Conservation (phyloP, 1,140 invertebrate genomes). For the Drosophila suzukii region DNA sequence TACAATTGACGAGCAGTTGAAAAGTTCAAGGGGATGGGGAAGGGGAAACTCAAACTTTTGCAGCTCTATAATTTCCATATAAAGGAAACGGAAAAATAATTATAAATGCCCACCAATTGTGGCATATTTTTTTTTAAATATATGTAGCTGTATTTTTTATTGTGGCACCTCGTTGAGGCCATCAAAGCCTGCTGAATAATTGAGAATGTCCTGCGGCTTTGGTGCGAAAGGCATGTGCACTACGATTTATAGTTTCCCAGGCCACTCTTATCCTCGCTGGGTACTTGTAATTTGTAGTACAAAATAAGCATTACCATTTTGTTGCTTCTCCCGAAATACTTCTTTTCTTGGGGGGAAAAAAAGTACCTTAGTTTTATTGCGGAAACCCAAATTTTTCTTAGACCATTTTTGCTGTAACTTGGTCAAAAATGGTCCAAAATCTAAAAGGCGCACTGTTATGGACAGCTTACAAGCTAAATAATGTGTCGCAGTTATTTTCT, state of each 20-base stretch:
- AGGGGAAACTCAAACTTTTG: conserved; percentile 32
- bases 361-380: no score
- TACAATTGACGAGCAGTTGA: not conserved
- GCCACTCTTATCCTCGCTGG: not conserved
- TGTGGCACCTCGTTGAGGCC: conserved; percentile 54
- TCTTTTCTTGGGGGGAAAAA: no score
- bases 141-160: conserved; percentile 17
- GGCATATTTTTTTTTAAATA: conserved; percentile 7
- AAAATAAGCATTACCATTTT: no score
- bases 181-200: conserved; percentile 38
- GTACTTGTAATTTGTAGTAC: not conserved
- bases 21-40: not conserved
- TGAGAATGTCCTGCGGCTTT: conserved; percentile 31
- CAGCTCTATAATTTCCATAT: conserved; percentile 42
- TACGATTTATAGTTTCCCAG: conserved; percentile 27
- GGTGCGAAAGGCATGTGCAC: conserved; percentile 50
- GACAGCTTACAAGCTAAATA: no score
- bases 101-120: conserved; percentile 21
- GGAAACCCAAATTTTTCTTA: no score
- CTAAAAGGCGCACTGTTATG: no score
- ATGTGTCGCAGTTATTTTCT: no score
- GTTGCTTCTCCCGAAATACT: no score
- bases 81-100: conserved; percentile 38
- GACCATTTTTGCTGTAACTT: no score
- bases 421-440: no score